Evolutionary conservation across 2,113 vertebrate genomes (phyloP), one percentile per base, ranked within the genome.

Genomic region (Phaethon lepturus): DNA sequence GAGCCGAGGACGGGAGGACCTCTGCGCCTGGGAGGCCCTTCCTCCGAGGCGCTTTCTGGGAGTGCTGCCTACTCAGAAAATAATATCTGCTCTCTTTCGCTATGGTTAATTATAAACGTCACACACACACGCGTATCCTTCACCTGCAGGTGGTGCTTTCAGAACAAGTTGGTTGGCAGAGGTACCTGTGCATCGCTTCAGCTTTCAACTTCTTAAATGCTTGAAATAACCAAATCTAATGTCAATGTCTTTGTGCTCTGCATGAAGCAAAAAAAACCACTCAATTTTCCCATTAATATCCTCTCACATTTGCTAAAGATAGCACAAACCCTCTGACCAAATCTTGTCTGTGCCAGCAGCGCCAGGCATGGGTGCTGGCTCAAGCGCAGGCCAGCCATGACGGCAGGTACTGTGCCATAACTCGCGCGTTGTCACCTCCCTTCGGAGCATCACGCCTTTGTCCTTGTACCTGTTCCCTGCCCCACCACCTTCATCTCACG

Each of bases 381-480:
- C 1, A 1, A 67, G 50, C 2, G 0, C 25, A 19, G 52, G 67
- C 47, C 44, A n/a, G 66, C 29, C 4, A 0, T 13, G 14, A 71
- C 50, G 63, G 44, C 19, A 23, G 19, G 35, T 53, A 10, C 42
- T 20, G 69, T 26, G 63, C 28, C n/a, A 6, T 28, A 58, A 22
- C 28, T 53, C 64, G 13, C 0, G 0, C 2, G 3, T 38, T 42
- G 38, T 55, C 74, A 38, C 24, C 71, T 73, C 58, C 40, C 58
- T 76, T 33, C 1, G 4, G 60, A 53, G 50, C 6, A 0, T 38
- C 38, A 38, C 38, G 8, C 68, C 87, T 62, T 23, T 72, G 19
- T 83, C 44, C 58, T 52, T 77, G 31, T 60, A n/a, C 49, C 66
- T 3, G 0, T 63, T 40, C 59, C 40, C 59, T 87, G 45, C 16